Base-by-base conservation (phyloP, 2,113 vertebrate species). In the Corvus cornix region DNA sequence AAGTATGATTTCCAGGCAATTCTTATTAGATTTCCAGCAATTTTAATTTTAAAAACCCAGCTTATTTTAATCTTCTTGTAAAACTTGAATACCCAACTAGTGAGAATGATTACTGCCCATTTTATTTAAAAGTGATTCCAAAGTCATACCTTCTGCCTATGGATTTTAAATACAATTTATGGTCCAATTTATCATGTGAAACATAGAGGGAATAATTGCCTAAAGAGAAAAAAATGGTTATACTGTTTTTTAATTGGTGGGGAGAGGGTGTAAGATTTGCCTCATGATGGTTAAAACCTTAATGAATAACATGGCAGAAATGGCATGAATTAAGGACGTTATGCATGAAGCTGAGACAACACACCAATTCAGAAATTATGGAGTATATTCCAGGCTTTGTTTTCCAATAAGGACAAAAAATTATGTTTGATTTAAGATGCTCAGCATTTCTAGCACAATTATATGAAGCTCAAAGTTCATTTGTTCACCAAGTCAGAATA, bases 121-220 rank as follows among this genome's bases (percentile, higher is more conserved):
- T 96, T 94, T 93, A 89, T 84, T 95, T 95, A 79, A 30, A 94
- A 83, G 83, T 30, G 8, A 77, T 86, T 95, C 55, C 55, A 77
- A 92, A 91, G 46, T 83, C 90, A 68, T 74, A 22, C 68, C 51
- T 62, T 76, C 93, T 76, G 20, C 55, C 43, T 60, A 27, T 37
- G 33, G 30, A 35, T 87, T 94, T 96, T 93, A 93, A 95, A 89
- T 89, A 88, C 41, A 93, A 95, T 85, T 96, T 88, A 83, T 90
- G 60, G 44, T 20, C 73, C 31, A 91, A 63, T 87, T 87, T 95
- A 24, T 95, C 63, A 52, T 68, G 27, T 86, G 89, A 91, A 90
- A 94, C 48, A 83, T n/a, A 20, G 48, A 76, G 39, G 14, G n/a
- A 66, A 90, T 90, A 79, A 93, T 89, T 96, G 31, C 30, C 68